Evolutionary conservation across 2,113 vertebrate genomes (phyloP).

Genomic region (Macrotus californicus): DNA sequence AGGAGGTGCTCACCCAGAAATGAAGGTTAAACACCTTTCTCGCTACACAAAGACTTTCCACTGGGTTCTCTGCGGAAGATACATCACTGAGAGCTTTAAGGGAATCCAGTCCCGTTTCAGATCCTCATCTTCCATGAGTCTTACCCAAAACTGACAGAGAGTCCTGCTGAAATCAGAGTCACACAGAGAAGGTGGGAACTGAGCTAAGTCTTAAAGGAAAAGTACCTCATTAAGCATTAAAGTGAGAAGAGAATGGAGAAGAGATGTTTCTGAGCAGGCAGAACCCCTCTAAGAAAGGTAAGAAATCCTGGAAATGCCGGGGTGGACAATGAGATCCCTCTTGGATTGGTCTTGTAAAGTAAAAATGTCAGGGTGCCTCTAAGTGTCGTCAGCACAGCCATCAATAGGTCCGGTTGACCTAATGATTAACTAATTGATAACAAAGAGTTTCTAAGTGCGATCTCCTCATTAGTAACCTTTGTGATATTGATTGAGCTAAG

Average conservation of each 20-base stretch:
- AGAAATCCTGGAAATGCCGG: background rate
- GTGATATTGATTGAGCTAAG: background rate
- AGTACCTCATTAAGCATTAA: background rate
- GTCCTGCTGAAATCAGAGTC: background rate
- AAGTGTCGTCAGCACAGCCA: background rate
- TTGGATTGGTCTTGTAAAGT: background rate
- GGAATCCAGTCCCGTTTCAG: background rate
- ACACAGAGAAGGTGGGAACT: background rate
- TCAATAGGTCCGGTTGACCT: background rate
- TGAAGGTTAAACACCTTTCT: background rate
- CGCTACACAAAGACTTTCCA: background rate
- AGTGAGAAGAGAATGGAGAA: background rate
- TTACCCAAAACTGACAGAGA: background rate
- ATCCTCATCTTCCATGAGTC: background rate
- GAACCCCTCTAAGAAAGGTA: background rate
- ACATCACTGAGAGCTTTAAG: background rate
- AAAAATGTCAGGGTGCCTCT: constrained; percentile 3
- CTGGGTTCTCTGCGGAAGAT: rapidly evolving
- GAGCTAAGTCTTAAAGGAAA: background rate
- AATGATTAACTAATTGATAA: constrained; percentile 40
- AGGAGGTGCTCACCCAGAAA: background rate
- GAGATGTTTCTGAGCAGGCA: background rate
- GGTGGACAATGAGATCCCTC: background rate
- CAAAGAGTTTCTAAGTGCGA: background rate
- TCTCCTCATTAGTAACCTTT: constrained; percentile 18